A percentile compares a stretch with the other conserved stretches of the same genome.
Conservation (phyloP, 2,797 vertebrate species). For the Telmatherina bonti region DNA sequence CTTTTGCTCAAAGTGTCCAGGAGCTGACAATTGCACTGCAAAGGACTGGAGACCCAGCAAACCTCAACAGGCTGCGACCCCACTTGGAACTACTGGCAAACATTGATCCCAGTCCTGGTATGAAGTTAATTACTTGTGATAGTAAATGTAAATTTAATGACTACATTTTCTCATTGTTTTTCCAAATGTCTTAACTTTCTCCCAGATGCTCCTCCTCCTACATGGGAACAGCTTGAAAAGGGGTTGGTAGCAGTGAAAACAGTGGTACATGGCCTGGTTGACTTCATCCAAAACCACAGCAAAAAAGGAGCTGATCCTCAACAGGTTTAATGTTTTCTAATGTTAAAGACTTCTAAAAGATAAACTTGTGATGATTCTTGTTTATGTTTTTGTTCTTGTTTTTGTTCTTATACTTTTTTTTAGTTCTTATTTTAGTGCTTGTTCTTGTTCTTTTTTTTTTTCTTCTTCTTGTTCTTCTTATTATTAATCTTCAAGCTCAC, state of each 20-base stretch:
- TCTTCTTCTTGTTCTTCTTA: too few relatives aligned
- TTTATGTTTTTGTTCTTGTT: too few relatives aligned
- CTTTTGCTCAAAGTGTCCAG: slow-evolving; percentile 99
- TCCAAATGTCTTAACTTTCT: neutral
- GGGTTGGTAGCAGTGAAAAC: slow-evolving; percentile 97
- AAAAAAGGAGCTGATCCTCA: slow-evolving; percentile 98
- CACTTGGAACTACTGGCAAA: slow-evolving; percentile 97
- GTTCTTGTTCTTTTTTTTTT: too few relatives aligned
- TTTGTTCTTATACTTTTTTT: too few relatives aligned
- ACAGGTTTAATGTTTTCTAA: slow-evolving; percentile 82
- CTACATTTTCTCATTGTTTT: neutral
- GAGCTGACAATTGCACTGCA: slow-evolving; percentile 98
- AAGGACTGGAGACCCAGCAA: slow-evolving; percentile 98
- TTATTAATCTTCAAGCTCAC: too few relatives aligned
- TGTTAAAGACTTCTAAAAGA: neutral
- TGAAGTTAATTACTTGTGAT: slow-evolving; percentile 10
- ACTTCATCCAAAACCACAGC: slow-evolving; percentile 99
- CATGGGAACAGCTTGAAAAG: slow-evolving; percentile 98
- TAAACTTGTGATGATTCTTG: neutral
- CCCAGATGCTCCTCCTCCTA: slow-evolving; percentile 95
- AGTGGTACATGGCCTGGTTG: slow-evolving; percentile 97
- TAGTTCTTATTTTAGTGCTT: too few relatives aligned
- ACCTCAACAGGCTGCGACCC: slow-evolving; percentile 95
- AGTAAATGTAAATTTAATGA: slow-evolving; percentile 8
- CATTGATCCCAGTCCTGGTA: slow-evolving; percentile 99